Evolutionary conservation across 2,113 vertebrate genomes (phyloP).

Genomic region (Vulpes vulpes): DNA sequence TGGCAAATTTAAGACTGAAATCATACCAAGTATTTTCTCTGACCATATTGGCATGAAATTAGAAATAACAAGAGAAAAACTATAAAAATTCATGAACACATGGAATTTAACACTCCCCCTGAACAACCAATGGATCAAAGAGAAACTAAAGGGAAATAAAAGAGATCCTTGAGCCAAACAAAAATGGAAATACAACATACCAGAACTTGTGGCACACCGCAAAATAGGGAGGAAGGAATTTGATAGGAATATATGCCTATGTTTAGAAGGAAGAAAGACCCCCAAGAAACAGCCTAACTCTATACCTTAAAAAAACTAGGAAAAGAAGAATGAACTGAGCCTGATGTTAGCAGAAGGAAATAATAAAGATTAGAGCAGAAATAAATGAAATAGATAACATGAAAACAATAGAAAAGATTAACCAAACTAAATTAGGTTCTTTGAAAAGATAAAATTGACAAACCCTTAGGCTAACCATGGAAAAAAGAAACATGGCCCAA

Average conservation of each 20-base stretch:
- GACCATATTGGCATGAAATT: background rate
- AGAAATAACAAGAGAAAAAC: background rate
- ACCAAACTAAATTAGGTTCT: background rate
- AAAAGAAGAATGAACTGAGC: background rate
- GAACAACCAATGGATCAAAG: background rate
- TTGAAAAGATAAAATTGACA: background rate
- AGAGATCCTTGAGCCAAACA: background rate
- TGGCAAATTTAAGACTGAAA: background rate
- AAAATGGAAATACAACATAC: background rate
- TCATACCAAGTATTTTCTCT: background rate
- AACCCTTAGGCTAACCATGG: background rate
- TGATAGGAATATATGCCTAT: background rate
- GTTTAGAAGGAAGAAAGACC: background rate
- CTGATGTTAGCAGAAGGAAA: background rate
- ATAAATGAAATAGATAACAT: background rate
- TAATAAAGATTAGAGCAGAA: background rate
- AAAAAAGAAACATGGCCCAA: background rate
- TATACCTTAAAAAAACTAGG: background rate
- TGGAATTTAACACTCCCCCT: background rate
- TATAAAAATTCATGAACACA: background rate
- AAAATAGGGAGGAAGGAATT: background rate
- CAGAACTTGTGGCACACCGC: background rate
- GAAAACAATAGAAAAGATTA: background rate
- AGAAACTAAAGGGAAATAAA: background rate
- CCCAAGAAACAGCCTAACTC: background rate